Evolutionary conservation across 2,888 invertebrate genomes (phyloP).

Genomic region (Carpatolechia fugitivella): DNA sequence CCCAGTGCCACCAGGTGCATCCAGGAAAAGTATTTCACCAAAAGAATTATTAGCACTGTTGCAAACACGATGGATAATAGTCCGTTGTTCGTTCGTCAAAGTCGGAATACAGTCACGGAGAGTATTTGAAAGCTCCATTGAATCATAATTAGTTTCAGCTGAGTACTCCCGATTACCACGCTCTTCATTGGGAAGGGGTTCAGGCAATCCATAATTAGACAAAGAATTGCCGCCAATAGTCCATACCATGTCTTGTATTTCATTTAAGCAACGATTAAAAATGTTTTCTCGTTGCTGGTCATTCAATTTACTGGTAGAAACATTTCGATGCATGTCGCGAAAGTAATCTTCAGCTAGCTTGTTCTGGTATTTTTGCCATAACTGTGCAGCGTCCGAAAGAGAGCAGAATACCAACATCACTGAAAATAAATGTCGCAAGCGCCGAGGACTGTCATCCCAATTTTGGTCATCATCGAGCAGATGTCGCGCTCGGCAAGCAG

Average conservation of each 20-base stretch:
- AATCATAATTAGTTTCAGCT: background rate
- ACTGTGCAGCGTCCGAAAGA: constrained; percentile 11
- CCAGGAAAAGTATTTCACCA: background rate
- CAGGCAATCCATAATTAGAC: background rate
- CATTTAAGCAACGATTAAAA: background rate
- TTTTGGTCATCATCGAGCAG: constrained; percentile 20
- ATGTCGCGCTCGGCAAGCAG: constrained; percentile 23
- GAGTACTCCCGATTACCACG: constrained; percentile 3
- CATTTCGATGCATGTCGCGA: background rate
- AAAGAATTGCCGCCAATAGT: background rate
- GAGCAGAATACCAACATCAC: background rate
- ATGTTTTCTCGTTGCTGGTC: background rate
- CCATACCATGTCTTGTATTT: background rate
- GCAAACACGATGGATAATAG: background rate
- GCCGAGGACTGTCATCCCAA: background rate
- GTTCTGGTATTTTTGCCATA: constrained; percentile 7
- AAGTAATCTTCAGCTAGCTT: background rate
- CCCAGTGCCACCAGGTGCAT: constrained; percentile 3
- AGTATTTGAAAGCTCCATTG: background rate
- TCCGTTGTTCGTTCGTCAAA: background rate
- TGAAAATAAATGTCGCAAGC: background rate
- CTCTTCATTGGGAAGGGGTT: background rate
- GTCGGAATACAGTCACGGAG: background rate
- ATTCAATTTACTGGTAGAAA: background rate
- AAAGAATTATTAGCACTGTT: background rate